phyloP scores from a whole-genome alignment of 2,113 vertebrate genomes.

The Chascanopsetta lugubris region DNA sequence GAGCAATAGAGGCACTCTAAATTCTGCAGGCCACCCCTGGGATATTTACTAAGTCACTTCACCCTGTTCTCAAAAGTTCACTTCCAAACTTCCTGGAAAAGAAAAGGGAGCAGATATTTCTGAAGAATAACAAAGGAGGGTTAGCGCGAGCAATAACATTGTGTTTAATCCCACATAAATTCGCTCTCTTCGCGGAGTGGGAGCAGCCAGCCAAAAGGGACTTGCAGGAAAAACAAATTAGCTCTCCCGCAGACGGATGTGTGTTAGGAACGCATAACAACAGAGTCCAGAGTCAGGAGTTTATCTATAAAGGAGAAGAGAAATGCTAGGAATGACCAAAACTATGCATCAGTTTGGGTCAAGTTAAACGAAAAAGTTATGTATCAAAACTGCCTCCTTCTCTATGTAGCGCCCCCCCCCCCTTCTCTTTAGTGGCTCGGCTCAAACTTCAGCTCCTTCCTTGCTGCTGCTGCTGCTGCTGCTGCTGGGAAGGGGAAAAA shows the following conservation, averaged over 20 bases:
- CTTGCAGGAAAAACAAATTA: constrained; percentile 48
- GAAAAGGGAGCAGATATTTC: constrained; percentile 44
- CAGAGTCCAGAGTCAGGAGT: constrained; percentile 17
- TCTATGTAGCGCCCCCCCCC: constrained; percentile 27
- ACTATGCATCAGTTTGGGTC: background rate
- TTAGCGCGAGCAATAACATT: constrained; percentile 60
- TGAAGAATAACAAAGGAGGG: constrained; percentile 68
- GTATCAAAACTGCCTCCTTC: constrained; percentile 6
- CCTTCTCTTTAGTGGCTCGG: constrained; percentile 45
- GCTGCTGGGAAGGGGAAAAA: constrained; percentile 27
- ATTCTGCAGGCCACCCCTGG: constrained; percentile 62
- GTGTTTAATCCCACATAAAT: constrained; percentile 64
- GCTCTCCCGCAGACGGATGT: constrained; percentile 28
- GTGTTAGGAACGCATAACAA: constrained; percentile 16
- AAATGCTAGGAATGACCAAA: background rate
- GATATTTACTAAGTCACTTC: constrained; percentile 69
- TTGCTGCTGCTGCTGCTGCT: too few species aligned
- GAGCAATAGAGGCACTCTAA: constrained; percentile 53
- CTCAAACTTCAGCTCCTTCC: constrained; percentile 64
- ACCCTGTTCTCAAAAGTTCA: constrained; percentile 67
- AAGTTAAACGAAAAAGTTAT: constrained; percentile 2
- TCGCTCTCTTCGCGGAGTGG: constrained; percentile 33
- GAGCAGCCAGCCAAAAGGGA: constrained; percentile 30
- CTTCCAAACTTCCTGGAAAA: constrained; percentile 72
- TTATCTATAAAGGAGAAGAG: background rate